Base-by-base conservation (phyloP, 2,797 vertebrate species). In the Eleutherodactylus coqui region DNA sequence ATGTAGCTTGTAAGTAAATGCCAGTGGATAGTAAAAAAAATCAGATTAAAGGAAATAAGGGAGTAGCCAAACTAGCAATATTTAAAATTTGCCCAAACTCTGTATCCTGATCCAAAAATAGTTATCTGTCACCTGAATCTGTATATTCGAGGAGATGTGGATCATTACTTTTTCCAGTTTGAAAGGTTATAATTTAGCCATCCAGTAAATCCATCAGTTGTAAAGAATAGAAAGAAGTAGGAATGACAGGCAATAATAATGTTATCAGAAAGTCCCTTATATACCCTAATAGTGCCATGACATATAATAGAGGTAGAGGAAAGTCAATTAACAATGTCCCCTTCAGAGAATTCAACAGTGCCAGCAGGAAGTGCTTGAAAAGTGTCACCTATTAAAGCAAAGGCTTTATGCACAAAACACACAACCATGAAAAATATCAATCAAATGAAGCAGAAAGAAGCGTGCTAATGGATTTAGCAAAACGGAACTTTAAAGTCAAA, bases 211-310 rank as follows among this genome's bases (percentile, higher is more conserved):
- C 92, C 88, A 92, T 92, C 91, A 91, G 89, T 92, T 93, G 89
- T 89, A 88, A 91, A 88, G 88, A 86, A 91, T 88, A 92, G 84
- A 88, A 92, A 91, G 89, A 93, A 93, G 91, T 86, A 87, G 88
- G 91, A 93, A 91, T 92, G 89, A 92, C 90, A 91, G 89, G 89
- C 88, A 91, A 90, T 92, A 93, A 92, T 92, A 93, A 92, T 89
- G 89, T 90, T 92, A 90, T 88, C 88, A 91, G 88, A 90, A 90
- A 90, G 90, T 90, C 88, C 72, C 88, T 90, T 92, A 89, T 80
- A 81, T 91, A 91, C 88, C 88, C 90, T 90, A 90, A 88, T 88
- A 81, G 70, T 90, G 91, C 89, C 21, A 19, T 86, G 87, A 86
- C 79, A 90, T 75, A 89, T 53, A 73, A 82, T 88, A 86, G 91